A percentile compares a stretch with the other conserved stretches of the same genome.
Conservation (phyloP, 2,797 vertebrate species). For the Eospalax fontanierii region DNA sequence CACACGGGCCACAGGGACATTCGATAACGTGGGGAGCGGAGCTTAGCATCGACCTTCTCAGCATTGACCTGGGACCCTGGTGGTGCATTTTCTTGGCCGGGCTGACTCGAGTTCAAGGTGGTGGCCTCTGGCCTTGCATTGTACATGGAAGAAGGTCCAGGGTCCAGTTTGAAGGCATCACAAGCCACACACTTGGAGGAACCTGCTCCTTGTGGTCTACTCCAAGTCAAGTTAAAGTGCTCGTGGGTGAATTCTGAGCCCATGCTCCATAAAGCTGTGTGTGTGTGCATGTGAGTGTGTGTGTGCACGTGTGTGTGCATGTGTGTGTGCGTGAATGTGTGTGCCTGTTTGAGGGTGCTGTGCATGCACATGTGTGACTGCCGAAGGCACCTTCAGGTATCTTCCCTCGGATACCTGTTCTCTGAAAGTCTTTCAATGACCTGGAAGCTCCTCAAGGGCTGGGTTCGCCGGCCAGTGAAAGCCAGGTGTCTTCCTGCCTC, state of each 20-base stretch:
- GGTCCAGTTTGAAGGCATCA: neutral
- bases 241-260: neutral
- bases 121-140: slow-evolving; percentile 54
- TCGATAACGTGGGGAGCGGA: slow-evolving; percentile 87
- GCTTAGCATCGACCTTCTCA: slow-evolving; percentile 85
- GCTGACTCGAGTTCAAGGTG: slow-evolving; percentile 54
- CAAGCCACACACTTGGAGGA: neutral
- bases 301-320: neutral
- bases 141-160: neutral
- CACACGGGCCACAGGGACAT: slow-evolving; percentile 85
- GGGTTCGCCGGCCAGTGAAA: neutral
- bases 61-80: slow-evolving; percentile 73
- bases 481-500: too few species aligned
- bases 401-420: too few species aligned
- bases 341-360: too few species aligned
- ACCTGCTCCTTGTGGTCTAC: neutral
- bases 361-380: neutral
- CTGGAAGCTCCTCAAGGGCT: neutral
- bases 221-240: neutral
- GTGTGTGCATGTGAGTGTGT: neutral
- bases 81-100: slow-evolving; percentile 70
- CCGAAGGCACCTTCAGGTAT: too few species aligned
- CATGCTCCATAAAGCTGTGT: neutral
- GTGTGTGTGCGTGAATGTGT: neutral
- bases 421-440: neutral